Percentiles rank a stretch among this genome's conserved stretches.
These are phyloP conservation scores for Amphiura filiformis DNA, from an alignment of 35 echinoderm and acorn worm genomes.

Conservation along the genomic window DNA sequence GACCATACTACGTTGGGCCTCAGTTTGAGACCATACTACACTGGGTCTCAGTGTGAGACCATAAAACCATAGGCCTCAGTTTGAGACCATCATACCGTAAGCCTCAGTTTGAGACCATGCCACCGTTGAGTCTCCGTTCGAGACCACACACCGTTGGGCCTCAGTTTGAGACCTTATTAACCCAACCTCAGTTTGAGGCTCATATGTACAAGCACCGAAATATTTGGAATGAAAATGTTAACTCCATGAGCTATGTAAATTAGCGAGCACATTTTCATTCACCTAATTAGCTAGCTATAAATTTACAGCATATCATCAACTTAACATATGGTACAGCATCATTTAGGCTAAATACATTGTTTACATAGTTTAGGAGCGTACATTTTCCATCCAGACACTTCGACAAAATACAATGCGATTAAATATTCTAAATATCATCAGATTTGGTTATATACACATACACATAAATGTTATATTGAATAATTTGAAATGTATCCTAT, in stretches of 20 bases:
- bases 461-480: too few relatives aligned
- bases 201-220: not conserved
- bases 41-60: constrained; percentile 14
- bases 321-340: not conserved
- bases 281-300: not conserved
- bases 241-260: not conserved
- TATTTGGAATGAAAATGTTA: not conserved
- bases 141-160: not conserved
- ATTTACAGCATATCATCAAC: not conserved
- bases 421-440: too few relatives aligned
- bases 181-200: constrained; percentile 9
- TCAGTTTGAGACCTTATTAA: constrained; percentile 5
- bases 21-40: constrained; percentile 16
- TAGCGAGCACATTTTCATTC: not conserved
- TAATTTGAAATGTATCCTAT: too few relatives aligned
- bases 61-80: constrained; percentile 22
- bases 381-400: too few relatives aligned
- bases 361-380: too few relatives aligned
- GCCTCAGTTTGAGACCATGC: constrained; percentile 16
- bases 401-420: too few relatives aligned
- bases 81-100: not conserved
- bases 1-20: constrained; percentile 30
- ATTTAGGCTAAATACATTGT: not conserved
- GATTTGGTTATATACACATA: too few relatives aligned
- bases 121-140: constrained; percentile 11